A percentile compares a stretch with the other conserved stretches of the same genome.
Evolutionary conservation across 2,113 vertebrate species (phyloP).

Genomic region (Hemiscyllium ocellatum): DNA sequence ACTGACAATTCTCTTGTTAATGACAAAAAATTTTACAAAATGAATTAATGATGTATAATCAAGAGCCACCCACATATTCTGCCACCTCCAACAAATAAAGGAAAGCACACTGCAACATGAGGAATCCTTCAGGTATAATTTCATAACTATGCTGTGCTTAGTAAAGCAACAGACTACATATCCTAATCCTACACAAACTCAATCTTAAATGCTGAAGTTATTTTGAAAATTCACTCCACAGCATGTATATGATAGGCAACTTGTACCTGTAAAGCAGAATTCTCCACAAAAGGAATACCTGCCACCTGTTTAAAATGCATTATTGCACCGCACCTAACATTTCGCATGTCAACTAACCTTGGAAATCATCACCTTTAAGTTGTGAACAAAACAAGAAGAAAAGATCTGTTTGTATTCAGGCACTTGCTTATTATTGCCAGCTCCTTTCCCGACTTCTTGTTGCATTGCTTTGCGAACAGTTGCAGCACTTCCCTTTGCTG

Average conservation of each 20-base stretch:
- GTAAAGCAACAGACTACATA: background rate
- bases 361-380: background rate
- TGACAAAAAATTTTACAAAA: background rate
- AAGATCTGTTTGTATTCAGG: background rate
- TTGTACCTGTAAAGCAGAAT: background rate
- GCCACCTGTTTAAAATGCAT: no score
- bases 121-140: background rate
- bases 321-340: background rate
- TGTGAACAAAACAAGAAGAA: background rate
- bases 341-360: background rate
- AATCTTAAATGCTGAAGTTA: background rate
- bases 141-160: background rate
- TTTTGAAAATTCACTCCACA: background rate
- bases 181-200: background rate
- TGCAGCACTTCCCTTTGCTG: background rate
- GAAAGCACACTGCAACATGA: background rate
- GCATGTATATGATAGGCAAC: background rate
- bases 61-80: background rate
- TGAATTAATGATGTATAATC: background rate
- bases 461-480: background rate
- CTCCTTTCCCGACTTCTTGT: background rate
- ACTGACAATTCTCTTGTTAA: background rate
- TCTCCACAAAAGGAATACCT: background rate
- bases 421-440: background rate
- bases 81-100: background rate